Base-by-base conservation (phyloP, 1,140 invertebrate genomes). In the Helicoverpa zea region DNA sequence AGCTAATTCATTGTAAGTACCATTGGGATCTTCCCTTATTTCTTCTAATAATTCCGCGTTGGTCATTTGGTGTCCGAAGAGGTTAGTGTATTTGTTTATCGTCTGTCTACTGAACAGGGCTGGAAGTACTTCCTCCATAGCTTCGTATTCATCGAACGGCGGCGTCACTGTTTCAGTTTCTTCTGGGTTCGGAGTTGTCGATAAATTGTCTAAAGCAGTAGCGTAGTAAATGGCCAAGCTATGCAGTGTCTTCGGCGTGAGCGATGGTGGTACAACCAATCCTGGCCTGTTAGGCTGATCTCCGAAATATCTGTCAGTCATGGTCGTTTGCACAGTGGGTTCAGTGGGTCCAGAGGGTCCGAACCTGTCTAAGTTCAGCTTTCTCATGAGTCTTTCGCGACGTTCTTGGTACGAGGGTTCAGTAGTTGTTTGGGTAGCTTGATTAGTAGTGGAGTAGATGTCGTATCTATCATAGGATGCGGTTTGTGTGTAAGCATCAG, bases 141-240 rank as follows among this genome's bases (percentile, higher is more conserved):
- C 81, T 86, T 92, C 89, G 80, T 91, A 89, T 82, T 90, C 89
- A 79, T 92, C 89, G 43, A 89, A 85, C 35, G 85, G 64, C 52
- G 86, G 64, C 66, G 92, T 92, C 29, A 89, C 88, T 59, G 87
- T 88, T 89, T 90, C 88, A 49, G 79, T 83, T 66, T 93, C 89
- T 81, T 95, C 94, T 58, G 94, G 90, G 59, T 95, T 86, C 43
- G 94, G 87, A 66, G 95, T 94, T 54, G 95, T 95, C 2, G 95
- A 95, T 3, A 96, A 95, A 84, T 96, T 96, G 81, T 97, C 96
- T 72, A 96, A 93, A 68, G 96, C 96, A 14, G 96, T 96, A 7
- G 97, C 97, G 89, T 98, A 98, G 85, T 98, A 98, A 80, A 97
- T 95, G 29, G 97, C 97, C 54, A 98, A 88, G 1, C 97, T 97